These are phyloP conservation scores for Tapera naevia DNA, from an alignment of 2,797 vertebrate species.

Conservation along the genomic window DNA sequence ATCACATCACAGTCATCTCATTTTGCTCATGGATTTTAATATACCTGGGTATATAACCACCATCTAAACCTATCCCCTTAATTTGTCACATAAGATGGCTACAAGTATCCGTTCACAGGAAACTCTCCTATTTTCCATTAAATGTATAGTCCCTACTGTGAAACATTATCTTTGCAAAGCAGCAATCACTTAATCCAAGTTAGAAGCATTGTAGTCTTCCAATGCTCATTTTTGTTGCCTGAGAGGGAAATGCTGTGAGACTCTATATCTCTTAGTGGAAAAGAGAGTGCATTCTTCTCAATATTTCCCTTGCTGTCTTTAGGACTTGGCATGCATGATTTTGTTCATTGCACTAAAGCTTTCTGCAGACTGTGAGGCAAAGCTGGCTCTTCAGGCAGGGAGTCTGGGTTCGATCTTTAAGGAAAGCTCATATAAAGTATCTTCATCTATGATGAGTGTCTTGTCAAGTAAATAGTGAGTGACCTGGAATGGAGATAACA, in stretches of 20 bases:
- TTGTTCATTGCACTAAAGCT: slow-evolving; percentile 25
- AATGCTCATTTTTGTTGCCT: not conserved
- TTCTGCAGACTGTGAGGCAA: slow-evolving; percentile 38
- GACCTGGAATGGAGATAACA: slow-evolving; percentile 77
- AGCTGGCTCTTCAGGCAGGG: slow-evolving; percentile 85
- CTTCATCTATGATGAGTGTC: slow-evolving; percentile 93
- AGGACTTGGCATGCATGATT: slow-evolving; percentile 52
- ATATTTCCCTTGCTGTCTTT: not conserved
- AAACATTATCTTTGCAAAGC: slow-evolving; percentile 5
- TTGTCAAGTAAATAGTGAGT: slow-evolving; percentile 96
- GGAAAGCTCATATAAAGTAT: slow-evolving; percentile 93
- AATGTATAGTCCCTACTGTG: not conserved
- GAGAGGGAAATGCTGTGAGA: slow-evolving; percentile 51
- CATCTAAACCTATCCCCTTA: not conserved
- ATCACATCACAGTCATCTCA: not conserved
- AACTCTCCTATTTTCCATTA: not conserved
- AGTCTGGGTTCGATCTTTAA: slow-evolving; percentile 94
- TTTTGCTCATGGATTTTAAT: not conserved
- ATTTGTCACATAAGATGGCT: not conserved
- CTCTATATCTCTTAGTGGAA: slow-evolving; percentile 41
- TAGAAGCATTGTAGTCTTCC: slow-evolving; percentile 27
- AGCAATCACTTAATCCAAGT: not conserved
- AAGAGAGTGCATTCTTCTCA: slow-evolving; percentile 39
- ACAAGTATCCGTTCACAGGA: not conserved
- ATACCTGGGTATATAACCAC: not conserved